Percentiles rank a stretch among this genome's conserved stretches.
These are phyloP conservation scores for Entomobrya proxima DNA, from an alignment of 2,888 invertebrate genomes.

Conservation along the genomic window DNA sequence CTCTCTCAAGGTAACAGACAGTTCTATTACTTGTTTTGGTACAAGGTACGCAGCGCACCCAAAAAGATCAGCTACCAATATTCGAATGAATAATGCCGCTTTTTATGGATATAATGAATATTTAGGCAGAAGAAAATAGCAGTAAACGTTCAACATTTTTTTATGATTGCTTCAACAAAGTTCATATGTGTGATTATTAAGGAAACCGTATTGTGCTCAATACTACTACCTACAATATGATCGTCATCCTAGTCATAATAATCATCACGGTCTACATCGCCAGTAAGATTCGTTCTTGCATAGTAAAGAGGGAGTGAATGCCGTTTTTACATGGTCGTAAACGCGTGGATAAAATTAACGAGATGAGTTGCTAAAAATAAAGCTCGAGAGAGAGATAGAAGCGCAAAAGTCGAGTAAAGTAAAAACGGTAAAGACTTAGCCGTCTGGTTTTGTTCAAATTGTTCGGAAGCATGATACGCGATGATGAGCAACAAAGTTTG, in stretches of 20 bases:
- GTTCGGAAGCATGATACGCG: not conserved
- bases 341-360: constrained; percentile 73
- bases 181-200: not conserved
- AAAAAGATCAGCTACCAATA: not conserved
- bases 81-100: constrained; percentile 40
- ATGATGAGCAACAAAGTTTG: constrained; percentile 39
- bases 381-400: constrained; percentile 18
- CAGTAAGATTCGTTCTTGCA: constrained; percentile 49
- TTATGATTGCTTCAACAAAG: not conserved
- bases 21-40: not conserved
- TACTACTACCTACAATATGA: not conserved
- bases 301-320: constrained; percentile 60
- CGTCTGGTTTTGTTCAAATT: constrained; percentile 38
- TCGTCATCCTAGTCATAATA: constrained; percentile 24
- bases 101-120: constrained; percentile 62
- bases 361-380: constrained; percentile 73
- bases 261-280: not conserved
- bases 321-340: constrained; percentile 66
- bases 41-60: not conserved
- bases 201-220: not conserved
- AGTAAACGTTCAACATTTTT: not conserved
- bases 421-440: not conserved
- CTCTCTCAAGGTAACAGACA: constrained; percentile 34
- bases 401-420: not conserved
- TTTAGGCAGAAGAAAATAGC: constrained; percentile 18